A percentile compares a stretch with the other conserved stretches of the same genome.
phyloP scores from a whole-genome alignment of 1,140 invertebrate species.

The Zelostemma sp. region DNA sequence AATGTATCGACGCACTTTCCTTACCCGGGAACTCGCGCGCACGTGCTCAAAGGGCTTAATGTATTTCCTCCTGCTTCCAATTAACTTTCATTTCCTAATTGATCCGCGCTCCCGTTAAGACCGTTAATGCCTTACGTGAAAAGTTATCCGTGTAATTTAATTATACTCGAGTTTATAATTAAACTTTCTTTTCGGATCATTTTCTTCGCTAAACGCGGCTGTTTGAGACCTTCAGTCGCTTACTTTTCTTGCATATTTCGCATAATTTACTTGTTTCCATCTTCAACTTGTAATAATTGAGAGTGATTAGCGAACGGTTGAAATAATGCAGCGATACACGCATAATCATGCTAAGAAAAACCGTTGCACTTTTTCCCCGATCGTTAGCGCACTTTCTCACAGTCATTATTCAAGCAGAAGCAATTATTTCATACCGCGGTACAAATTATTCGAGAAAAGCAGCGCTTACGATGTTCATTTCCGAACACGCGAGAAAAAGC shows the following conservation, averaged over 20 bases:
- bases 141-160: not conserved
- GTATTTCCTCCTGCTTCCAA: constrained; percentile 37
- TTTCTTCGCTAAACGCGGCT: too few species aligned
- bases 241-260: not conserved
- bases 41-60: constrained; percentile 45
- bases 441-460: not conserved
- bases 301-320: not conserved
- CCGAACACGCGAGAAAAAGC: too few species aligned
- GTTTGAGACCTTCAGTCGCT: too few species aligned
- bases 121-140: not conserved
- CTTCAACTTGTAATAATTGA: not conserved
- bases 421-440: not conserved
- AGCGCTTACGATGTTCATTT: too few species aligned
- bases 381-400: not conserved
- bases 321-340: not conserved
- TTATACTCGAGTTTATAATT: too few species aligned
- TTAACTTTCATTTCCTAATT: constrained; percentile 48
- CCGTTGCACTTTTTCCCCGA: too few species aligned
- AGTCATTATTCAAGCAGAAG: not conserved
- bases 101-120: constrained; percentile 25
- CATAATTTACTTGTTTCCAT: not conserved
- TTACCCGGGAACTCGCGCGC: constrained; percentile 20
- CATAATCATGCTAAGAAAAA: too few species aligned
- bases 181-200: too few species aligned
- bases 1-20: constrained; percentile 27